Conservation (phyloP, 2,888 invertebrate genomes). For the Oxycera nigricornis region DNA sequence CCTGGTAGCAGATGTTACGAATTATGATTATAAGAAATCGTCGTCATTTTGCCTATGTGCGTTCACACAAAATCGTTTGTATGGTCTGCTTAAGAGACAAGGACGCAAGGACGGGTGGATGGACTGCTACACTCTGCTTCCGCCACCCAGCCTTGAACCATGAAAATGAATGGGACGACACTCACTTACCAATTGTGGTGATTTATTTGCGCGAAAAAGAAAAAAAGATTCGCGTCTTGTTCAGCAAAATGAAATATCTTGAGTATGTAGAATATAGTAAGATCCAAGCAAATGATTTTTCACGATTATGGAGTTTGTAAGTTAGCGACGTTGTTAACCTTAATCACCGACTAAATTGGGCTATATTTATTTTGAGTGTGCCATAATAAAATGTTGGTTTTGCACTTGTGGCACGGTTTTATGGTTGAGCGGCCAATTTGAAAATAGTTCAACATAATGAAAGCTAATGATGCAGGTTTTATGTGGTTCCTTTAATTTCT, state of each 20-base stretch:
- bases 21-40: constrained; percentile 32
- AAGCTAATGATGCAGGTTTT: background rate
- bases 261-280: background rate
- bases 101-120: background rate
- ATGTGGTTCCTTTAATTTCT: too few relatives aligned
- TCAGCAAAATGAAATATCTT: background rate
- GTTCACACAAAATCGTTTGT: background rate
- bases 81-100: background rate
- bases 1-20: constrained; percentile 30
- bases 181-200: background rate
- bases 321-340: constrained; percentile 23
- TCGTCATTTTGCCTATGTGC: background rate
- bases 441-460: background rate
- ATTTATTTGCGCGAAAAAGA: constrained; percentile 4
- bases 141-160: background rate
- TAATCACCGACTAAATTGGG: constrained; percentile 17
- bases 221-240: constrained; percentile 7
- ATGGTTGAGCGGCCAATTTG: background rate
- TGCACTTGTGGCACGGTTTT: background rate
- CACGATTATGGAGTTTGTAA: background rate
- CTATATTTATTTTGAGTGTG: background rate
- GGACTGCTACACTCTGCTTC: background rate
- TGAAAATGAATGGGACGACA: background rate
- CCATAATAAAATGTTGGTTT: background rate
- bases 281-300: background rate